Evolutionary conservation across 2,113 vertebrate genomes (phyloP), one percentile per base, ranked within the genome.

Genomic region (Aleadryas rufinucha): DNA sequence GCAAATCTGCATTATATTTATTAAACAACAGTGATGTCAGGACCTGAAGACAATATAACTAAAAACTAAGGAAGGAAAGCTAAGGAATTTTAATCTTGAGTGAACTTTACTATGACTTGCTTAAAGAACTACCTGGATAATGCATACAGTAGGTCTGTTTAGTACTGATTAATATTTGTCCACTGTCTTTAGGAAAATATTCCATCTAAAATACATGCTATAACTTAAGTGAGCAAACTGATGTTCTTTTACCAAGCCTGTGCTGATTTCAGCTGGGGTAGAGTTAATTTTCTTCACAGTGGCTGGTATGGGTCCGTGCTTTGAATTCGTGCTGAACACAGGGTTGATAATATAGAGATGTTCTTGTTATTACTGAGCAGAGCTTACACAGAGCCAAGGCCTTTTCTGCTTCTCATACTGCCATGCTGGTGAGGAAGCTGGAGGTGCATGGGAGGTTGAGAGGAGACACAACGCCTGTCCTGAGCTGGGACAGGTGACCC

Each of bases 61-160:
- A 41, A 95, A 80, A 82, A 42, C n/a, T 45, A 83, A 59, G 37
- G 23, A 76, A 61, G 63, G 21, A 90, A 97, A 80, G 14, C 11
- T 33, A 74, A 66, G n/a, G 6, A 77, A 81, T 82, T 76, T 70
- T 66, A 64, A 20, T 72, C 24, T 39, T 64, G 7, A 74, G 30
- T 59, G 76, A 90, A 72, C 19, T 50, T 72, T 66, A 66, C 35
- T 21, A 65, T 20, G 42, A 90, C 20, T 80, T 77, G 13, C 26
- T 83, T 44, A 66, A 84, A 84, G 10, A 74, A 87, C 65, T 24
- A 77, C 41, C 22, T 68, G 66, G 11, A n/a, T 65, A 79, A 71
- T 79, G 27, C 10, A 37, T 39, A 54, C 13, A 78, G 7, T 23
- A 86, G 9, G 28, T 61, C 31, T 66, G 28, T 50, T 77, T 16